A percentile compares a stretch with the other conserved stretches of the same genome.
Conservation (phyloP, 2,797 vertebrate species). For the Anabacerthia variegaticeps region DNA sequence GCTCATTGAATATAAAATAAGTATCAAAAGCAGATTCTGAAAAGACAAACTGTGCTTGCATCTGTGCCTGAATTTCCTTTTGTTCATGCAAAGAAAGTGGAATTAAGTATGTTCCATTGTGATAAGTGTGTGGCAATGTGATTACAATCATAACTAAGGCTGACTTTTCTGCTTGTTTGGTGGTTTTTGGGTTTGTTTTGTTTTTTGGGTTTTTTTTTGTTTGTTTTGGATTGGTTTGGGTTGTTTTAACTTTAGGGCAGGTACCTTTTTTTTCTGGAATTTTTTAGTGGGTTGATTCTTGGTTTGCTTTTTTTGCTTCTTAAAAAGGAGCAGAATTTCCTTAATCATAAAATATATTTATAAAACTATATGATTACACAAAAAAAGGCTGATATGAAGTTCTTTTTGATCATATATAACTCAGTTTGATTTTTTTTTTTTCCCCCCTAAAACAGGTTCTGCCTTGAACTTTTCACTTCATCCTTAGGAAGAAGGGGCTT, state of each 20-base stretch:
- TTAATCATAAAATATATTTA: neutral
- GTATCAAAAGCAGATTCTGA: neutral
- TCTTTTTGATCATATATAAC: neutral
- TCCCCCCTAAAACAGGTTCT: neutral
- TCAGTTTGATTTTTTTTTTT: neutral
- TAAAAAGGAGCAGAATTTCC: neutral
- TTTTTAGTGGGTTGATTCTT: neutral
- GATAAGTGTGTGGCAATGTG: neutral
- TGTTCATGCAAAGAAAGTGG: neutral
- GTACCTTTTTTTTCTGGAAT: neutral
- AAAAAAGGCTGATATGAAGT: neutral
- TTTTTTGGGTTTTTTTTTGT: neutral
- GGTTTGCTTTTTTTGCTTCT: neutral
- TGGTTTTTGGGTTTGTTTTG: neutral
- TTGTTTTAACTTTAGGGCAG: neutral
- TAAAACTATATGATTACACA: neutral
- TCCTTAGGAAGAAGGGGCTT: neutral
- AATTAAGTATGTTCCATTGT: neutral
- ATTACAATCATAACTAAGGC: neutral
- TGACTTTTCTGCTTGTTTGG: neutral
- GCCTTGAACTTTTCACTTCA: neutral
- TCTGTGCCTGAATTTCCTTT: neutral
- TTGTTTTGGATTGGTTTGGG: no score
- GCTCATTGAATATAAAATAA: neutral
- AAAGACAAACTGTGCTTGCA: neutral